Evolutionary conservation across 92 coral and sea anemone species (phyloP).

Genomic region (Zoanthus sansibaricus): DNA sequence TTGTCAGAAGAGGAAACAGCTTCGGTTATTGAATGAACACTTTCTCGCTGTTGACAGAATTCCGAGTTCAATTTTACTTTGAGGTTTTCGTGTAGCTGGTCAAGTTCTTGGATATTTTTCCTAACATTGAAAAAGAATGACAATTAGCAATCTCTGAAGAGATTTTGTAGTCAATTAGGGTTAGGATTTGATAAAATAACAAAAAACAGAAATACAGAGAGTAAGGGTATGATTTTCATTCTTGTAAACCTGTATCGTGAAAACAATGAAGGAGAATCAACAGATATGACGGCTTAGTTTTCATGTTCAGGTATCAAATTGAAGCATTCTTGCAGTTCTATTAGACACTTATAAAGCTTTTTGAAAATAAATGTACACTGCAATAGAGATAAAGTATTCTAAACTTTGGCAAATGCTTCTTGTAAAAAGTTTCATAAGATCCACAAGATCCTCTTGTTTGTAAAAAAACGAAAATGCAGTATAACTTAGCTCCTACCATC

Average conservation of each 20-base stretch:
- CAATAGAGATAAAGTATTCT: background rate
- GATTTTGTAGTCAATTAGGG: background rate
- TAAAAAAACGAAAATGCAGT: too few species aligned
- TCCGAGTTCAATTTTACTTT: constrained; percentile 54
- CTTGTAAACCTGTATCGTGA: too few species aligned
- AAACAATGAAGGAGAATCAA: background rate
- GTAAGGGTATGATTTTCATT: background rate
- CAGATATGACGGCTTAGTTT: background rate
- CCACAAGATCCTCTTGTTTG: too few species aligned
- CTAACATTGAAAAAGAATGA: constrained; percentile 37
- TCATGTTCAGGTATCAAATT: background rate
- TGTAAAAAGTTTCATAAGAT: too few species aligned
- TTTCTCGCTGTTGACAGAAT: constrained; percentile 1
- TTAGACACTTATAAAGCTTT: background rate
- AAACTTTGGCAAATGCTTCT: too few species aligned
- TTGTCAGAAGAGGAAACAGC: background rate
- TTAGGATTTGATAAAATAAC: background rate
- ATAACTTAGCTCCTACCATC: too few species aligned
- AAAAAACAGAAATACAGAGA: background rate
- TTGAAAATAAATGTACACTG: background rate
- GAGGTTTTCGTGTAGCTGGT: constrained; percentile 73
- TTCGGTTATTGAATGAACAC: background rate
- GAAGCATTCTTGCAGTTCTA: background rate
- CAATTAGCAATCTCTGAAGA: background rate
- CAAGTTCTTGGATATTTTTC: constrained; percentile 93